These are phyloP conservation scores for Acarapis woodi DNA, from an alignment of 1,140 invertebrate genomes.

Conservation along the genomic window DNA sequence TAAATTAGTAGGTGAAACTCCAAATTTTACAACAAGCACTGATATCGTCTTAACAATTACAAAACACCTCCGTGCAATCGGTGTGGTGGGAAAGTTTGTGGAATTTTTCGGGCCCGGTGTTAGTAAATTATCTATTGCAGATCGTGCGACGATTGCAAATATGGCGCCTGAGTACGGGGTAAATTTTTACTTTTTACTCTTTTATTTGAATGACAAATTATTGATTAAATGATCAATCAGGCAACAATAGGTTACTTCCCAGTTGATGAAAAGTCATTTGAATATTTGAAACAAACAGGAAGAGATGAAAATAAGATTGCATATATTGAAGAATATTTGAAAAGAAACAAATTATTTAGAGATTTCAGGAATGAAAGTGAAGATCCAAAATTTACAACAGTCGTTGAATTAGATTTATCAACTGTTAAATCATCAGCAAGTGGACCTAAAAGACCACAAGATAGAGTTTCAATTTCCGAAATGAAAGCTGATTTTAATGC, in stretches of 20 bases:
- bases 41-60: constrained; percentile 92
- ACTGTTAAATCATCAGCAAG: constrained; percentile 78
- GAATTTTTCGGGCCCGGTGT: constrained; percentile 93
- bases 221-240: too few species aligned
- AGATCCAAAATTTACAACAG: constrained; percentile 61
- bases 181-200: too few species aligned
- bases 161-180: constrained; percentile 87
- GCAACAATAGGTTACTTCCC: constrained; percentile 89
- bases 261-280: constrained; percentile 53
- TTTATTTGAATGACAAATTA: too few species aligned
- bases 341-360: constrained; percentile 45
- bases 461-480: constrained; percentile 56
- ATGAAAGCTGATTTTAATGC: constrained; percentile 67
- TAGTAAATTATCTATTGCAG: constrained; percentile 60
- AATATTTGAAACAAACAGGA: constrained; percentile 70
- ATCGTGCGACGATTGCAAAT: constrained; percentile 44
- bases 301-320: constrained; percentile 48
- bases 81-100: constrained; percentile 93
- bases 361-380: constrained; percentile 43
- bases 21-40: constrained; percentile 66
- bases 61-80: constrained; percentile 71
- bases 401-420: constrained; percentile 53
- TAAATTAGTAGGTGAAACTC: constrained; percentile 46
- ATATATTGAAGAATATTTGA: constrained; percentile 52
- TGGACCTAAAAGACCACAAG: constrained; percentile 87